Base-by-base conservation (phyloP, 2,888 invertebrate species). In the Hofmannophila pseudospretella region DNA sequence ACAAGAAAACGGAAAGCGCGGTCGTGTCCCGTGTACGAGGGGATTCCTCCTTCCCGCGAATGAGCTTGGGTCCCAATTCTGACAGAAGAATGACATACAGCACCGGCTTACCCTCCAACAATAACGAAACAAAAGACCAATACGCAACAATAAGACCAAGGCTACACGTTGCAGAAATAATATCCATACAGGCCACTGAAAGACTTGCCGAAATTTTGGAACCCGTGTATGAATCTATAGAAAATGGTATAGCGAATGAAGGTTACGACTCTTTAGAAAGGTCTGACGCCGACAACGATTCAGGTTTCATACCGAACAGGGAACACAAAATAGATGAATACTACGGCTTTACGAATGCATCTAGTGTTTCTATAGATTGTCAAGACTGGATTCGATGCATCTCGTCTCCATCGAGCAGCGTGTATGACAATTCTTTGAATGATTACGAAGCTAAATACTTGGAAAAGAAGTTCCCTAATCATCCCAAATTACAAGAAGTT, bases 161-260 rank as follows among this genome's bases (percentile, higher is more conserved):
- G 39, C 38, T 81, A 34, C 84, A 85, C 39, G 82, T 79, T 4
- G 86, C 86, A 20, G 85, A 85, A 69, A 81, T 84, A 32, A 77
- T 82, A 52, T 84, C 86, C 0, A 77, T 86, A 56, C 79, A 80
- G 59, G 69, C 77, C 1, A 80, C 68, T 36, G 85, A 86, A 58
- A 57, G 72, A 44, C 54, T 85, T 13, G 84, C 82, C 1, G 82
- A 82, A 43, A 78, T 85, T 31, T 58, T 86, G 39, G 85, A 86
- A 35, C 86, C 86, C 8, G 67, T 79, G 1, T 85, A 85, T 36
- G 86, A 86, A 65, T 78, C 78, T 7, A 70, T 86, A 39, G 67
- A 74, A 36, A 65, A 64, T 41, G 73, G 70, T 28, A 38, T 62
- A 7, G 55, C 58, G 3, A 79, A 76, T 38, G 69, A 68, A 44